Base-by-base conservation (phyloP, 2,888 invertebrate genomes). In the Notodonta dromedarius region DNA sequence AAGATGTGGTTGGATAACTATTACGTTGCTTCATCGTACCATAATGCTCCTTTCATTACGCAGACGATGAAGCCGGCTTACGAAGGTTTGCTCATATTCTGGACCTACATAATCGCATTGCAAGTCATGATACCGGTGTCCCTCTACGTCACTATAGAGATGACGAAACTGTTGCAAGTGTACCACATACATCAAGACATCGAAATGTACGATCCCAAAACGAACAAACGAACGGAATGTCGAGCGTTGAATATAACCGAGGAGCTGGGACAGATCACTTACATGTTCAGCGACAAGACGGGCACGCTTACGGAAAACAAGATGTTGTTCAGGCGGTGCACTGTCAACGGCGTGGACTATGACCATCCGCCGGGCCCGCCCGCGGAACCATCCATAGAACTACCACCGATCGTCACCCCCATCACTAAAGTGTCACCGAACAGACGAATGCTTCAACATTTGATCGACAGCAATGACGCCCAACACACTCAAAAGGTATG, bases 61-160 rank as follows among this genome's bases (percentile, higher is more conserved):
- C 90, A 93, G 66, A 90, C 94, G 5, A 90, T 89, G 7, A 95
- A 96, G 77, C 95, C 96, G 0, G 94, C 94, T 39, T 94, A 95
- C 80, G 97, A 97, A 85, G 97, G 97, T 9, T 95, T 98, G 80
- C 94, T 98, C 60, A 97, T 97, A 72, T 99, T 99, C 93, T 98
- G 98, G 97, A 98, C 98, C 3, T 99, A 97, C 88, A 96, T 99
- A 71, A 99, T 99, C 82, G 97, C 99, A 73, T 95, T 98, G 61
- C 99, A 99, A 95, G 97, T 99, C 66, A 98, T 99, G 96, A 99
- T 99, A 84, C 99, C 99, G 0, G 94, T 99, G 56, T 98, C 99
- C 8, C 93, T 99, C 65, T 99, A 99, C 91, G 99, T 99, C 59
- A 98, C 99, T 4, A 96, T 99, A 80, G 99, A 99, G 91, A 95